Evolutionary conservation across 1,140 invertebrate species (phyloP).

Genomic region (Ptiloglossa arizonensis): DNA sequence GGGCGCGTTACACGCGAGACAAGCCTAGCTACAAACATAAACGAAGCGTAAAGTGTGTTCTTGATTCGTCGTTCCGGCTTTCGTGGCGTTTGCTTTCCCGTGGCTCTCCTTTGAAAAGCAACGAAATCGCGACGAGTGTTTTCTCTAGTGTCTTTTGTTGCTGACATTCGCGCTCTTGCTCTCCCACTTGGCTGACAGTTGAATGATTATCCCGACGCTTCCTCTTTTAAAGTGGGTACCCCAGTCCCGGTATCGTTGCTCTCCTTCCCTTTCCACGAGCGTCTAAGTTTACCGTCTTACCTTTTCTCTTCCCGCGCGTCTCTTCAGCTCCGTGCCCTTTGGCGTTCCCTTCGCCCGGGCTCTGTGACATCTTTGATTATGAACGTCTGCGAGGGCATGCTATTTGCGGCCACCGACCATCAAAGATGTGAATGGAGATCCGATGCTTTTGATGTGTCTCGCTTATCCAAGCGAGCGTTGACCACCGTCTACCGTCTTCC

Average conservation of each 20-base stretch:
- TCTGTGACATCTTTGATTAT: conserved; percentile 72
- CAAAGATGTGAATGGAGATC: conserved; percentile 71
- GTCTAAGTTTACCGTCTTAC: conserved; percentile 43
- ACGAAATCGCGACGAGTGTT: conserved; percentile 58
- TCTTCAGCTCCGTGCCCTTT: conserved; percentile 33
- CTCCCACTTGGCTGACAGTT: conserved; percentile 51
- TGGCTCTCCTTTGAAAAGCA: conserved; percentile 1
- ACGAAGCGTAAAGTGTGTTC: not conserved
- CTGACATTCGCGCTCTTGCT: conserved; percentile 34
- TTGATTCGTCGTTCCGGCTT: not conserved
- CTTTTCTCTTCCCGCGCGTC: conserved; percentile 25
- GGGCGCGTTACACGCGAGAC: no score
- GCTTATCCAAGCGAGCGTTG: conserved; percentile 45
- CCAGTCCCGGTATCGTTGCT: not conserved
- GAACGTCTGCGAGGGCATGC: conserved; percentile 54
- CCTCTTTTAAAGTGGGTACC: conserved; percentile 55
- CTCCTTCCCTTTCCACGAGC: not conserved
- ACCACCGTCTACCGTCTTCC: conserved; percentile 40
- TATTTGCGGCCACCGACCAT: conserved; percentile 51
- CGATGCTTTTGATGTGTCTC: conserved; percentile 67
- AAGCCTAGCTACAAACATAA: not conserved
- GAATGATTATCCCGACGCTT: conserved; percentile 66
- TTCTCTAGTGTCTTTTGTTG: conserved; percentile 10
- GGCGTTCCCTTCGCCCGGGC: conserved; percentile 21
- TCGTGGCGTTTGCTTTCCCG: not conserved